These are phyloP conservation scores for Trachelus iudaicus DNA, from an alignment of 2,888 invertebrate genomes.

Conservation along the genomic window DNA sequence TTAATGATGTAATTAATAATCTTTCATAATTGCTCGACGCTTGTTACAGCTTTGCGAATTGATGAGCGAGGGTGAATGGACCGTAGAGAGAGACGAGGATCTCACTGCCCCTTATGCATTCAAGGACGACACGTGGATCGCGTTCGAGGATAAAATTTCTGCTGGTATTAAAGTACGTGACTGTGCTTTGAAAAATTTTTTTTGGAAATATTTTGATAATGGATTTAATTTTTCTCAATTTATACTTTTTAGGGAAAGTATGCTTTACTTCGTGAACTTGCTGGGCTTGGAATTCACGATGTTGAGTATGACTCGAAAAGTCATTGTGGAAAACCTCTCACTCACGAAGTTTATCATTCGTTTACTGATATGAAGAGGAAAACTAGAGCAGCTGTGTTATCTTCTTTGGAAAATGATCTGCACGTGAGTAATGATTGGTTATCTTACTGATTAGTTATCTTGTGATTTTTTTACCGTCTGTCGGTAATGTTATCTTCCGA, in stretches of 20 bases:
- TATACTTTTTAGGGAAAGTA: conserved; percentile 72
- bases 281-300: conserved; percentile 73
- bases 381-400: conserved; percentile 62
- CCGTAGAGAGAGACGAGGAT: conserved; percentile 81
- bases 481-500: no score
- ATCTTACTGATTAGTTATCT: no score
- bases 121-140: conserved; percentile 78
- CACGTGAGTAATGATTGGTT: conserved; percentile 42
- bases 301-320: conserved; percentile 70
- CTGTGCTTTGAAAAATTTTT: background rate
- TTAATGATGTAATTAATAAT: conserved; percentile 17
- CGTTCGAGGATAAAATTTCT: conserved; percentile 80
- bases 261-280: conserved; percentile 76
- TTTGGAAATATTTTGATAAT: conserved; percentile 5
- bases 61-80: conserved; percentile 75
- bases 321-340: conserved; percentile 51
- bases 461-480: no score
- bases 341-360: conserved; percentile 51
- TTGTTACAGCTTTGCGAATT: conserved; percentile 67
- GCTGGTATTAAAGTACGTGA: conserved; percentile 74
- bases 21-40: conserved; percentile 6
- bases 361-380: conserved; percentile 62
- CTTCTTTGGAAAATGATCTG: conserved; percentile 64
- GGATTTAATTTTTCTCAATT: background rate
- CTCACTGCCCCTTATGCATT: conserved; percentile 82